phyloP scores from a whole-genome alignment of 2,113 vertebrate species.

The Piprites chloris region DNA sequence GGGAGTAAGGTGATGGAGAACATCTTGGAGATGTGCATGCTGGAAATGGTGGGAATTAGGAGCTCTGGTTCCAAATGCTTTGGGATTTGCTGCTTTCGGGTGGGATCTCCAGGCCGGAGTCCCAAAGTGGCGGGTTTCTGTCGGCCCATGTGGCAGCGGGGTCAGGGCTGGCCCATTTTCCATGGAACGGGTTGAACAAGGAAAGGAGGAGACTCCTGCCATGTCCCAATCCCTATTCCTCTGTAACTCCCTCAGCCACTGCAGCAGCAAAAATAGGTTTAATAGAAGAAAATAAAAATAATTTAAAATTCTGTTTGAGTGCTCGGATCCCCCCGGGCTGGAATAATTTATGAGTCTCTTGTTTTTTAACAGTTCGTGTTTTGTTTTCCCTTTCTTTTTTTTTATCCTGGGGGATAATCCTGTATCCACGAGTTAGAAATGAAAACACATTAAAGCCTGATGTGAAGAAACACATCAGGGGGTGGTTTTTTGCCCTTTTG shows the following conservation, averaged over 20 bases:
- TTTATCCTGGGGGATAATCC: conserved; percentile 12
- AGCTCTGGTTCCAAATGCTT: not conserved
- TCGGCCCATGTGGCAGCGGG: fast-evolving
- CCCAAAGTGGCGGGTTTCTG: fast-evolving
- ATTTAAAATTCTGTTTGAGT: conserved; percentile 55
- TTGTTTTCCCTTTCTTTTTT: not conserved
- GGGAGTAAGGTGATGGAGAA: not conserved
- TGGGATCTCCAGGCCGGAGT: fast-evolving
- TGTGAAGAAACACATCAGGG: not conserved
- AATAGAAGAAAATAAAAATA: not conserved
- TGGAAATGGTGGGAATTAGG: not conserved
- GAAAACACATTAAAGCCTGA: conserved; percentile 1
- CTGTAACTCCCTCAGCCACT: not conserved
- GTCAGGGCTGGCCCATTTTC: fast-evolving
- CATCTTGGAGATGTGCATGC: fast-evolving
- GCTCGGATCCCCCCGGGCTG: conserved; percentile 7
- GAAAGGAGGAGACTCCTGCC: not conserved
- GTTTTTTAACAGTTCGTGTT: not conserved
- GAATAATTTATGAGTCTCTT: conserved; percentile 15
- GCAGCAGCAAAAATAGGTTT: not conserved
- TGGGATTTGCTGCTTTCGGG: not conserved
- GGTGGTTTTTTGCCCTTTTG: not conserved
- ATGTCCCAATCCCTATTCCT: not conserved
- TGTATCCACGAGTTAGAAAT: not conserved
- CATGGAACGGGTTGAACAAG: not conserved